Conservation (phyloP, 2,113 vertebrate genomes). For the Silurus glanis region DNA sequence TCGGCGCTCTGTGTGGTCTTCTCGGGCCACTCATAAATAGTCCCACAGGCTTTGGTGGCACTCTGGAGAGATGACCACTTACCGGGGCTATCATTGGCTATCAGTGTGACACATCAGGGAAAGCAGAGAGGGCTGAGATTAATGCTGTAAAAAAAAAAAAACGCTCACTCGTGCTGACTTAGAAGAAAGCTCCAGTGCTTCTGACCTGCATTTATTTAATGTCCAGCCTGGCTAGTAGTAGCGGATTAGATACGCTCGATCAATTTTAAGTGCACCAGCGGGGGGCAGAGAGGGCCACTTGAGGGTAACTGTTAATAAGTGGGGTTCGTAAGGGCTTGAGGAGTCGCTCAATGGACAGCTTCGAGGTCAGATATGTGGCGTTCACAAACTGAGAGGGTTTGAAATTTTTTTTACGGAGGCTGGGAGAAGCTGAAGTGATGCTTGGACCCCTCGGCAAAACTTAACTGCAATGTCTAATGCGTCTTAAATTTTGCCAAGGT, state of each 20-base stretch:
- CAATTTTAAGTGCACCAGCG: constrained; percentile 24
- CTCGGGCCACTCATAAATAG: background rate
- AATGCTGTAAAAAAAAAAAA: background rate
- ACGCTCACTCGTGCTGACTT: background rate
- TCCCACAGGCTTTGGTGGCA: background rate
- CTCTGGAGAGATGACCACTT: constrained; percentile 6
- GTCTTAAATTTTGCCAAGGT: background rate
- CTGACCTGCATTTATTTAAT: constrained; percentile 31
- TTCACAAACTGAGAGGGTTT: background rate
- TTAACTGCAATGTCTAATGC: background rate
- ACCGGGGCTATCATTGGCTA: constrained; percentile 1
- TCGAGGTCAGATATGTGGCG: background rate
- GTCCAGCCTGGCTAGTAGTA: background rate
- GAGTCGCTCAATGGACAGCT: background rate
- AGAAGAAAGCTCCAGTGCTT: constrained; percentile 16
- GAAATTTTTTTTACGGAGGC: background rate
- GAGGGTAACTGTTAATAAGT: constrained; percentile 23
- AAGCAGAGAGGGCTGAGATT: background rate
- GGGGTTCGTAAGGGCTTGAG: background rate
- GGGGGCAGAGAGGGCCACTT: constrained; percentile 4
- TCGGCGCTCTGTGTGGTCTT: background rate
- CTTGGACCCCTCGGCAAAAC: background rate
- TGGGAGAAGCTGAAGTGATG: background rate
- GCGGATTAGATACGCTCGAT: constrained; percentile 31
- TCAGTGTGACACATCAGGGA: background rate